These are phyloP conservation scores for Neotoma lepida DNA, from an alignment of 2,113 vertebrate species.

Conservation along the genomic window DNA sequence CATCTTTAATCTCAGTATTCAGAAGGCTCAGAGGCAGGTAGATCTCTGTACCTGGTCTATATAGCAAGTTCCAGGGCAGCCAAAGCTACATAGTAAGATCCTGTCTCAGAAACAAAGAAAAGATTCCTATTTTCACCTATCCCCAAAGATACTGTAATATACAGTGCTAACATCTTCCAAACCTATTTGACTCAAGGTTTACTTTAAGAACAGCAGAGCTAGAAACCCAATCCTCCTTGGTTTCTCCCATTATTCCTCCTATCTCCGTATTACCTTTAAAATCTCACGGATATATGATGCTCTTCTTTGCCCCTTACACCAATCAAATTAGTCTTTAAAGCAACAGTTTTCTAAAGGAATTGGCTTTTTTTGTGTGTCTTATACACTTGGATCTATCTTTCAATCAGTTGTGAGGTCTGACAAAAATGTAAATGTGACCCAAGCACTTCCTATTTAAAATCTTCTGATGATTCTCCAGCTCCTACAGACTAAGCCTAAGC, in stretches of 20 bases:
- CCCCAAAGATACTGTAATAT: background rate
- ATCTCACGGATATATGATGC: background rate
- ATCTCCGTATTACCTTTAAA: background rate
- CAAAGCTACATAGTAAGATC: background rate
- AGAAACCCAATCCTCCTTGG: background rate
- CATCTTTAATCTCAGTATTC: background rate
- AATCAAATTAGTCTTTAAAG: background rate
- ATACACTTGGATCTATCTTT: constrained; percentile 1
- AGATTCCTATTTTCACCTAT: constrained; percentile 16
- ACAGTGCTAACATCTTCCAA: background rate
- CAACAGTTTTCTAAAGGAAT: constrained; percentile 32
- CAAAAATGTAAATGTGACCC: constrained; percentile 39
- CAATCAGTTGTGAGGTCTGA: background rate
- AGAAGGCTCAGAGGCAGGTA: background rate
- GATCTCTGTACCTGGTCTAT: background rate
- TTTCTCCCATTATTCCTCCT: background rate
- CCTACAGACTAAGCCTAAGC: constrained; percentile 3
- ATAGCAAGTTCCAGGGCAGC: background rate
- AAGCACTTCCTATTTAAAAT: constrained; percentile 57
- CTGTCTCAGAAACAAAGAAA: background rate
- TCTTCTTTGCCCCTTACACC: background rate
- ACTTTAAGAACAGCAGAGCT: background rate
- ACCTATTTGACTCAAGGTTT: constrained; percentile 19
- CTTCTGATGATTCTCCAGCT: constrained; percentile 4
- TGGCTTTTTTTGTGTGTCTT: background rate